Conservation (phyloP, 1,140 invertebrate genomes). For the Scaptodrosophila lebanonensis region DNA sequence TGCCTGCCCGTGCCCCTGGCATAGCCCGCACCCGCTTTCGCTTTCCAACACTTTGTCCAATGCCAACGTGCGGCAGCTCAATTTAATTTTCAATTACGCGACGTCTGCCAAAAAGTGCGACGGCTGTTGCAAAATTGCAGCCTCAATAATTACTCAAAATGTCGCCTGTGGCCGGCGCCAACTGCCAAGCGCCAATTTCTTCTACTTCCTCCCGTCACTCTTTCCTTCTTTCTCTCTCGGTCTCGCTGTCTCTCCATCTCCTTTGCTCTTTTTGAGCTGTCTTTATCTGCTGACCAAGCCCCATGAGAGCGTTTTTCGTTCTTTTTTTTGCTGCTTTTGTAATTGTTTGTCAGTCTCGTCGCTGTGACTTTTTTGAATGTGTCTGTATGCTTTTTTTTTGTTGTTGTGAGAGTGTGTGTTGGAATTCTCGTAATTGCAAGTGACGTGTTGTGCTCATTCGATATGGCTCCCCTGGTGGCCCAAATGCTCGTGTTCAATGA, state of each 20-base stretch:
- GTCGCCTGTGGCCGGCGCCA: slow-evolving; percentile 55
- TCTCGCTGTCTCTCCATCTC: slow-evolving; percentile 1
- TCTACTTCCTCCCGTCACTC: neutral
- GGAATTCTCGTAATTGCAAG: slow-evolving; percentile 61
- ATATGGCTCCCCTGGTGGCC: neutral
- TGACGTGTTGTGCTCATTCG: slow-evolving; percentile 47
- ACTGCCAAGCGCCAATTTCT: slow-evolving; percentile 1
- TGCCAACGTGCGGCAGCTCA: slow-evolving; percentile 37
- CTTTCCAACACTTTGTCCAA: neutral
- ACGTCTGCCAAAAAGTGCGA: slow-evolving; percentile 53
- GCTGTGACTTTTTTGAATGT: slow-evolving; percentile 5
- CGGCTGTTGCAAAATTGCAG: slow-evolving; percentile 50
- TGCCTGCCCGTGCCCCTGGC: no score
- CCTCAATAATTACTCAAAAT: slow-evolving; percentile 72
- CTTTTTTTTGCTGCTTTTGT: slow-evolving; percentile 39
- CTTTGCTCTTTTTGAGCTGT: slow-evolving; percentile 10
- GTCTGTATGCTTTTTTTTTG: slow-evolving; percentile 1
- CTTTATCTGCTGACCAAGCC: slow-evolving; percentile 24
- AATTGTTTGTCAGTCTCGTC: slow-evolving; percentile 71
- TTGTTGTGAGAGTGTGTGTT: slow-evolving; percentile 26
- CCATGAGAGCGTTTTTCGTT: slow-evolving; percentile 35
- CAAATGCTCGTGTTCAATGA: slow-evolving; percentile 19
- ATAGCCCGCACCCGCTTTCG: no score
- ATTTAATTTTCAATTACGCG: slow-evolving; percentile 73
- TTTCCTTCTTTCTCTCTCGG: neutral